These are phyloP conservation scores for Vulpes vulpes DNA, from an alignment of 2,113 vertebrate species.

Conservation along the genomic window DNA sequence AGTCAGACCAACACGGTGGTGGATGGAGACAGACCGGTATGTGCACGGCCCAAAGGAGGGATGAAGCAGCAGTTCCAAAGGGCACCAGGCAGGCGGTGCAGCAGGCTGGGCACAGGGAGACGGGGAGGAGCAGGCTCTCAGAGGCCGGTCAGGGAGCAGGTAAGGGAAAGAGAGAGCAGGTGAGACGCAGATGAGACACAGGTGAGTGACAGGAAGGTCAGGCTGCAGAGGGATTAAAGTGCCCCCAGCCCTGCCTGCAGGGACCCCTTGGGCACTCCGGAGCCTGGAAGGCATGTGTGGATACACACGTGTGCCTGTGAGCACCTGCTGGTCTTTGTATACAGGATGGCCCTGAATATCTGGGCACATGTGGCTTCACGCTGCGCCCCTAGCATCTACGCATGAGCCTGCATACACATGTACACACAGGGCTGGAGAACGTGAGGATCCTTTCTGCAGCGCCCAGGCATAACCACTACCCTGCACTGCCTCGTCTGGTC, in stretches of 20 bases:
- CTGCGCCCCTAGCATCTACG: background rate
- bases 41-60: accelerated
- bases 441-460: background rate
- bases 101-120: background rate
- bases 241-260: background rate
- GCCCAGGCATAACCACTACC: background rate
- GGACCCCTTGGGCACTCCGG: background rate
- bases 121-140: too few species aligned
- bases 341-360: background rate
- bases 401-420: background rate
- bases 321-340: background rate
- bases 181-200: background rate
- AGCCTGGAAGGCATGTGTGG: background rate
- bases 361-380: background rate
- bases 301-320: accelerated
- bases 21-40: background rate
- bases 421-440: accelerated
- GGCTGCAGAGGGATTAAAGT: background rate
- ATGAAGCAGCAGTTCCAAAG: background rate
- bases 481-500: background rate
- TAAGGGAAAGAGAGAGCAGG: background rate
- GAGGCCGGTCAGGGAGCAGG: background rate
- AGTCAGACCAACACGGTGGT: accelerated
- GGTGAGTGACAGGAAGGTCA: background rate
- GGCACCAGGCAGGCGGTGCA: background rate